phyloP scores from a whole-genome alignment of 37 sponge, comb jelly and placozoan genomes.

The Haliclona indistincta region DNA sequence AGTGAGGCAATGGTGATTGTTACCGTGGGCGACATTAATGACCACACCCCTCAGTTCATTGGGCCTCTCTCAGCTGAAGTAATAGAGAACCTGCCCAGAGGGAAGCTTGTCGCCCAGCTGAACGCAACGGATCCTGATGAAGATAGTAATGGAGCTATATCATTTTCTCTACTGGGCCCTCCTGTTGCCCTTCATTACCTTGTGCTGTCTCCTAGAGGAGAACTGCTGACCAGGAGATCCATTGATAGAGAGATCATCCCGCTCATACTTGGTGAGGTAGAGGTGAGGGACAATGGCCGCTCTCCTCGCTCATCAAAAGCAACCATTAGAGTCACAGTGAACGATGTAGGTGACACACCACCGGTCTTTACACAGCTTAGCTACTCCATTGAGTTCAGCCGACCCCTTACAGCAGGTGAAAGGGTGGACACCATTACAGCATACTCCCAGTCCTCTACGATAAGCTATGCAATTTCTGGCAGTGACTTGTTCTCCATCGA shows the following conservation, averaged over 20 bases:
- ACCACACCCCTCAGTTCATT: neutral
- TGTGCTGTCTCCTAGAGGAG: neutral
- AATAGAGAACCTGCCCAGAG: neutral
- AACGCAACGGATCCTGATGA: constrained; percentile 1
- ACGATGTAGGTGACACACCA: constrained; percentile 25
- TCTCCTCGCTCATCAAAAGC: neutral
- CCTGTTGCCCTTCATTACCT: neutral
- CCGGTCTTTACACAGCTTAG: constrained; percentile 23
- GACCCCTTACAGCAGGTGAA: neutral
- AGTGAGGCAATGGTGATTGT: neutral
- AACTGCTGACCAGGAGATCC: neutral
- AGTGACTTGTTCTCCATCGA: constrained; percentile 22
- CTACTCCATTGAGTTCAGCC: constrained; percentile 12
- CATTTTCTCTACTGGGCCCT: neutral
- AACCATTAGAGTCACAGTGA: neutral
- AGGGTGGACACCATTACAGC: constrained; percentile 9
- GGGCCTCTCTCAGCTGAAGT: neutral
- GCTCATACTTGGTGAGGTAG: neutral
- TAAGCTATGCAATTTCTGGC: constrained; percentile 12
- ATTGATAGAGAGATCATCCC: neutral
- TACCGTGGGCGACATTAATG: neutral
- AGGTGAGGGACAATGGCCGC: neutral
- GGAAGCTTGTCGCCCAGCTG: neutral
- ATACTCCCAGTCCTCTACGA: constrained; percentile 7
- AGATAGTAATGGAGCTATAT: neutral